Percentiles rank a stretch among this genome's conserved stretches.
These are phyloP conservation scores for Halcyon smyrnensis DNA, from an alignment of 2,797 vertebrate genomes.

Conservation along the genomic window DNA sequence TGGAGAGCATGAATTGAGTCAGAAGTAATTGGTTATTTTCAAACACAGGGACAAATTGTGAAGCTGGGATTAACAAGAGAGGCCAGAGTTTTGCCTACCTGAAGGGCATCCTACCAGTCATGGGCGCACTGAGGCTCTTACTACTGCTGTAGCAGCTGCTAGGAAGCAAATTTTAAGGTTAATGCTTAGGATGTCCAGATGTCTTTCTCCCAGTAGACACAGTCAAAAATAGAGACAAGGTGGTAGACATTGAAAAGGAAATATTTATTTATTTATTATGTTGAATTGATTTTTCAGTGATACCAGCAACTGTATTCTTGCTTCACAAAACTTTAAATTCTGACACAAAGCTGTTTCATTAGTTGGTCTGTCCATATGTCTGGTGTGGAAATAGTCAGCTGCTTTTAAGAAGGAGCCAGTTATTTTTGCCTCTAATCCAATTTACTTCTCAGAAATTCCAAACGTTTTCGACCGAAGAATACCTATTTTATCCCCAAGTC, in stretches of 20 bases:
- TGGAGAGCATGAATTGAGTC: background rate
- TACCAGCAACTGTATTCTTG: background rate
- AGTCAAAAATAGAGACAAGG: background rate
- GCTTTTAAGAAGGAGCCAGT: background rate
- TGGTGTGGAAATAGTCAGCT: background rate
- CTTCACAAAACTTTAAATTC: background rate
- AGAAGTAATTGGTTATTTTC: conserved; percentile 6
- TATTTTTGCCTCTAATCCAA: background rate
- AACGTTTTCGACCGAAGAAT: background rate
- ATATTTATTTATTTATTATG: background rate
- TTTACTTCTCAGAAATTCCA: background rate
- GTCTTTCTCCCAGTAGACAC: background rate
- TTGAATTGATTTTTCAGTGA: background rate
- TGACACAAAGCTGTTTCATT: background rate
- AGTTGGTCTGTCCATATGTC: background rate
- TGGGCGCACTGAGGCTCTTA: background rate
- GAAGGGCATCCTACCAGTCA: background rate
- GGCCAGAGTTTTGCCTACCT: background rate
- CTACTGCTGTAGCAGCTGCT: background rate
- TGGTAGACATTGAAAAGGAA: background rate
- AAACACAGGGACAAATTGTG: background rate
- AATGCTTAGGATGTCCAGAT: background rate
- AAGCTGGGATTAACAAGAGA: background rate
- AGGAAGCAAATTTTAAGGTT: background rate
- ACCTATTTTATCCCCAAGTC: background rate